Evolutionary conservation across 2,113 vertebrate genomes (phyloP).

Genomic region (Phycodurus eques): DNA sequence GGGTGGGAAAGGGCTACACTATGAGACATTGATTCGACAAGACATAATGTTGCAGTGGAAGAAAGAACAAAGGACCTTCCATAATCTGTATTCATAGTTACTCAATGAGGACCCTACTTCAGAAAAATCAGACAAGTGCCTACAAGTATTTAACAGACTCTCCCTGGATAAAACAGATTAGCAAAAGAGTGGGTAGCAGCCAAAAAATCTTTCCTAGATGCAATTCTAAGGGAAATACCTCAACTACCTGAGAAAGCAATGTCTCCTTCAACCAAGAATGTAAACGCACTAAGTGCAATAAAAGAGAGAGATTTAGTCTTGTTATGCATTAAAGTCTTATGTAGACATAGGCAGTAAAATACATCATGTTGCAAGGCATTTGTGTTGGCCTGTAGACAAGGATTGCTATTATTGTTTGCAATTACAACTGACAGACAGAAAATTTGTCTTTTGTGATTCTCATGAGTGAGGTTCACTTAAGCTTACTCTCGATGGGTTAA

Average conservation of each 20-base stretch:
- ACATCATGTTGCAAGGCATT: background rate
- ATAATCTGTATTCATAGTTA: slow-evolving; percentile 37
- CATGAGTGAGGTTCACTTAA: no score
- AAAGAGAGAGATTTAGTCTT: slow-evolving; percentile 18
- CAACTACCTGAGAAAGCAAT: slow-evolving; percentile 14
- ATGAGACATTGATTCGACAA: background rate
- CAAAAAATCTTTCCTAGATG: slow-evolving; percentile 39
- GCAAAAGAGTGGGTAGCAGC: slow-evolving; percentile 44
- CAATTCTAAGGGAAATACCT: slow-evolving; percentile 17
- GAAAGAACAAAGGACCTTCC: slow-evolving; percentile 24
- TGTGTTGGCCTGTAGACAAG: background rate
- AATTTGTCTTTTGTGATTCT: background rate
- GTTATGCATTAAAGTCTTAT: slow-evolving; percentile 23
- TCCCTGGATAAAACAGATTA: slow-evolving; percentile 50
- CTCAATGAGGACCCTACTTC: slow-evolving; percentile 37
- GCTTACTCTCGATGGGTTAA: no score
- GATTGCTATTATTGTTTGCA: background rate
- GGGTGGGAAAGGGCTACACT: background rate
- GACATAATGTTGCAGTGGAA: slow-evolving; percentile 5
- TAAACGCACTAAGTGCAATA: slow-evolving; percentile 18
- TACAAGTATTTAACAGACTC: slow-evolving; percentile 34
- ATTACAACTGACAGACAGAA: background rate
- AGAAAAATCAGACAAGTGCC: slow-evolving; percentile 40
- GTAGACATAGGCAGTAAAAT: slow-evolving; percentile 10
- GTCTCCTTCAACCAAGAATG: slow-evolving; percentile 10